Percentiles rank a stretch among this genome's conserved stretches.
Evolutionary conservation across 1,140 invertebrate genomes (phyloP).

Genomic region (Drosophila takahashii): DNA sequence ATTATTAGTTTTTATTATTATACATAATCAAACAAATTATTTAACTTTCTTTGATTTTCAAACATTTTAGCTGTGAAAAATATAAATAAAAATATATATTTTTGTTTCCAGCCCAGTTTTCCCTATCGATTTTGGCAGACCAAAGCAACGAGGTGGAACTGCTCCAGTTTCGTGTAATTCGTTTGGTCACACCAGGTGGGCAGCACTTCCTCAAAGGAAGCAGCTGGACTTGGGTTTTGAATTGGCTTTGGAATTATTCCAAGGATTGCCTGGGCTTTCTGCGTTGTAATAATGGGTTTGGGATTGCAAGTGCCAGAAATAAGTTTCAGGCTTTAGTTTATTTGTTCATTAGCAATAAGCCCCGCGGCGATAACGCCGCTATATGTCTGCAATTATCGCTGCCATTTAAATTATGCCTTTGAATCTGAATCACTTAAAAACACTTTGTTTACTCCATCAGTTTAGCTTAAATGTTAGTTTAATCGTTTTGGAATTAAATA

Average conservation of each 20-base stretch:
- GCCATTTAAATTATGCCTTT: constrained; percentile 51
- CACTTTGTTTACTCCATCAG: constrained; percentile 43
- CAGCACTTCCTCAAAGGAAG: neutral
- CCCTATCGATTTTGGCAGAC: constrained; percentile 14
- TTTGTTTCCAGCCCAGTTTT: neutral
- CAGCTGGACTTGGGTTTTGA: neutral
- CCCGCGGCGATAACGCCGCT: constrained; percentile 3
- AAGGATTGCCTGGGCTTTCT: neutral
- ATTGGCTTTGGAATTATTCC: constrained; percentile 9
- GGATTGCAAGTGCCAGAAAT: neutral
- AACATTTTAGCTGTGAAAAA: no score
- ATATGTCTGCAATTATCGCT: constrained; percentile 59
- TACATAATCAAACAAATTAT: no score
- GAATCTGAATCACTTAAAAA: neutral
- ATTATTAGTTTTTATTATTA: no score
- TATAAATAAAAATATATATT: neutral
- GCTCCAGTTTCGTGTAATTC: constrained; percentile 17
- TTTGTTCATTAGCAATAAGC: constrained; percentile 20
- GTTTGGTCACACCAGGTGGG: constrained; percentile 23
- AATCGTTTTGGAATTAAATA: constrained; percentile 25
- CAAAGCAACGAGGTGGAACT: constrained; percentile 13
- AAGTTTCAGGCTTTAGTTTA: neutral
- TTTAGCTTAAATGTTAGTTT: constrained; percentile 47
- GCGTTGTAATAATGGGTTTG: neutral
- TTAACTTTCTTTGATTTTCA: no score